Base-by-base conservation (phyloP, 2,113 vertebrate species). In the Pimephales promelas region DNA sequence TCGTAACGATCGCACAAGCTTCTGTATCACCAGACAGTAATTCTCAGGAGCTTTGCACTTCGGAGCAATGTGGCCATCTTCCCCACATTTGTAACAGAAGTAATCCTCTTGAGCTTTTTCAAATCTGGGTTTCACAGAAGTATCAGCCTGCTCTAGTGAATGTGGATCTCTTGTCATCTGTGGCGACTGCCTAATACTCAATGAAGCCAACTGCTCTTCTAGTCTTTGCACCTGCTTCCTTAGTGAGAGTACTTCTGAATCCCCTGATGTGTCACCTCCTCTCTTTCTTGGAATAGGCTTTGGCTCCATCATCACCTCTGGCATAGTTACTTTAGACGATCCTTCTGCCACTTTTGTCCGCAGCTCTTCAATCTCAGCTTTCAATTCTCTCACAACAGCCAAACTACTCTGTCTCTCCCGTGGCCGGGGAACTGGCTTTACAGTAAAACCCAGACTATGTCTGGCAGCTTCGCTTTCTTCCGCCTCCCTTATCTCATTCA, bases 51-150 rank as follows among this genome's bases (percentile, higher is more conserved):
- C 64, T 71, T 43, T 40, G 16, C 22, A 43, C 10, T 4, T 70
- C 9, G 18, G 20, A 26, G 66, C 34, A 5, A 70, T 70, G 36
- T 70, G 34, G 7, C 64, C 8, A 18, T 68, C 64, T 10, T 68
- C 64, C 28, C 31, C 18, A 68, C 64, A 68, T 68, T 43, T 70
- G 36, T 70, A 71, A 13, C 66, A 71, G 10, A 71, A n/a, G 22
- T 71, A 43, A 22, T 71, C 66, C 13, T 43, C 66, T 71, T 71
- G 40, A 71, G 9, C 13, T 2, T n/a, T 71, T 24, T 13, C 36
- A 10, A 11, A 1, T 43, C 34, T 11, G 66, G 34, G 66, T 71
- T 71, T 71, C 22, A 13, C 34, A 5, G 20, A 43, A n/a, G 10
- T 43, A 11, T 43, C 22, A 71, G 34, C 4, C 16, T 43, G 68